Conservation (phyloP, 1,140 invertebrate species). For the Monochamus saltuarius region DNA sequence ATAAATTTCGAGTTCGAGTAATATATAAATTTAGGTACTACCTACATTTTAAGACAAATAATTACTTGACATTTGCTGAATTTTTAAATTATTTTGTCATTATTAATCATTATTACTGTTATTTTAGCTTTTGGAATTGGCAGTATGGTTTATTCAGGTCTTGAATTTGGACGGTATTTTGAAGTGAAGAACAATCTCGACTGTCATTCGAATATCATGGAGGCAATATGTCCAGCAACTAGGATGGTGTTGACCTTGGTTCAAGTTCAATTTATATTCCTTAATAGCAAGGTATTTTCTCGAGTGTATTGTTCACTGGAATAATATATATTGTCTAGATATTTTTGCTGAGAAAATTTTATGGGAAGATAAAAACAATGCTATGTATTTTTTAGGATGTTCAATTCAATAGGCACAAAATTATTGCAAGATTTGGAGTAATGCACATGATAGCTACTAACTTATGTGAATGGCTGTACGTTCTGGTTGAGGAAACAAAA, state of each 20-base stretch:
- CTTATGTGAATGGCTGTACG: conserved; percentile 78
- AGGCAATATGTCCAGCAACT: conserved; percentile 82
- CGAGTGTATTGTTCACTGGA: too few species aligned
- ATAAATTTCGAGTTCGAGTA: too few species aligned
- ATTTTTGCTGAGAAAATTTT: too few species aligned
- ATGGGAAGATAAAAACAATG: background rate
- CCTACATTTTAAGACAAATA: too few species aligned
- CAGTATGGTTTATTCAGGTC: conserved; percentile 79
- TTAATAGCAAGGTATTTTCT: conserved; percentile 85
- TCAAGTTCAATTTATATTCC: conserved; percentile 95
- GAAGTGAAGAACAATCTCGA: conserved; percentile 81
- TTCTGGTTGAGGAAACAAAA: conserved; percentile 78
- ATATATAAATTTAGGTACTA: too few species aligned
- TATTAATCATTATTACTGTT: conserved; percentile 2
- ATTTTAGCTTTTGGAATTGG: conserved; percentile 42
- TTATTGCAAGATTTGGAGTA: conserved; percentile 72
- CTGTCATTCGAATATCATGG: conserved; percentile 78
- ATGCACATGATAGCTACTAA: conserved; percentile 86
- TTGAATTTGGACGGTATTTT: conserved; percentile 92
- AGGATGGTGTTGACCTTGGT: conserved; percentile 92
- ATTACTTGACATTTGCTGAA: too few species aligned
- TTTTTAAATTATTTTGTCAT: too few species aligned
- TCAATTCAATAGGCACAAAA: conserved; percentile 64
- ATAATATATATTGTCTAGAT: too few species aligned
- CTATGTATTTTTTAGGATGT: conserved; percentile 27